phyloP scores from a whole-genome alignment of 2,888 invertebrate genomes.

The Arenicola marina region DNA sequence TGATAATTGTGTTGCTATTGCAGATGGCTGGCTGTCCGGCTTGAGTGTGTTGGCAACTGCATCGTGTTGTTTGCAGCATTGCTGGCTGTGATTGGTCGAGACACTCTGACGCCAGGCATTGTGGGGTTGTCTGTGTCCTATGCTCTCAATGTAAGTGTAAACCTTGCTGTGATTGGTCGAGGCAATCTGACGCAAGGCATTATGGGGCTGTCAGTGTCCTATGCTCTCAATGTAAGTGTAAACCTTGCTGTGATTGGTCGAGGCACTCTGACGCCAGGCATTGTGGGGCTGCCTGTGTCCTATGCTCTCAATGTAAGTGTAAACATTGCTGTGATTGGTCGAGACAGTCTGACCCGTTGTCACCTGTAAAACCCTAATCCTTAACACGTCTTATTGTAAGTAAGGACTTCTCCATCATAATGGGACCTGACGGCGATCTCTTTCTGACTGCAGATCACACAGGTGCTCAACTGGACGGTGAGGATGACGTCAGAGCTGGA shows the following conservation, averaged over 20 bases:
- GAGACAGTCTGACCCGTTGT: too few species aligned
- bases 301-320: constrained; percentile 39
- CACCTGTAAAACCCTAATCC: too few species aligned
- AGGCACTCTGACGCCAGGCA: constrained; percentile 24
- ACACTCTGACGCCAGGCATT: constrained; percentile 24
- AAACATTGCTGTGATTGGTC: too few species aligned
- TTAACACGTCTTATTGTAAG: too few species aligned
- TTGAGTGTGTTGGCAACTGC: constrained; percentile 33
- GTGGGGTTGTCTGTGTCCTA: constrained; percentile 35
- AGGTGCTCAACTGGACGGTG: constrained; percentile 94
- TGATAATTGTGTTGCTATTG: not conserved
- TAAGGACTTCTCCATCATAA: too few species aligned
- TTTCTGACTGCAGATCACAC: constrained; percentile 75
- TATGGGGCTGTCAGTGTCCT: constrained; percentile 34
- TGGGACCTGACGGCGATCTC: too few species aligned
- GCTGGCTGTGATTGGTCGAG: constrained; percentile 29
- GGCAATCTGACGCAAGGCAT: constrained; percentile 26
- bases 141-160: constrained; percentile 39
- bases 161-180: constrained; percentile 29
- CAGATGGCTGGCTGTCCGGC: constrained; percentile 36
- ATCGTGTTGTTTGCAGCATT: constrained; percentile 35
- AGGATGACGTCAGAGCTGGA: constrained; percentile 91
- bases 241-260: constrained; percentile 30
- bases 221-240: constrained; percentile 39
- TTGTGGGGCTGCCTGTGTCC: constrained; percentile 33